Base-by-base conservation (phyloP, 2,888 invertebrate species). In the Imbricaverruca yamaguchii region DNA sequence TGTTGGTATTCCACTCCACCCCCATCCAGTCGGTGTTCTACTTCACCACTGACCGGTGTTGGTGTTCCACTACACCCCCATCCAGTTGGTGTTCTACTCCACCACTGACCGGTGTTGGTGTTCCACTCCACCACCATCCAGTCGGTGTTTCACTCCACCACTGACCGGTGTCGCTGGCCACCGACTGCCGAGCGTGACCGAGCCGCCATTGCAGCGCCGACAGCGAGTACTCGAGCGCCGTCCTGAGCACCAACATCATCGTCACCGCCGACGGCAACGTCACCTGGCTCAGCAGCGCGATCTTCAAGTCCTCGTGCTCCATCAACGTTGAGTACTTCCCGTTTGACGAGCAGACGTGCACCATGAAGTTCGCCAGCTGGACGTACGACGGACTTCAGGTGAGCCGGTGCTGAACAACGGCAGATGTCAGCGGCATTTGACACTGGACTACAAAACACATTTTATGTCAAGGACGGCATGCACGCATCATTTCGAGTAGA, bases 321-420 rank as follows among this genome's bases (percentile, higher is more conserved):
- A 89, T 90, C 81, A 87, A 89, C 84, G 90, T 90, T 56, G 87
- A 88, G 83, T 90, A 88, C 84, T 90, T 90, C 84, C 90, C 90
- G 0, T 90, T 90, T 83, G 90, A 90, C 85, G 89, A 89, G 83
- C 88, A 89, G 86, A 87, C 88, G 85, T 90, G 90, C 83, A 86
- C 87, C 65, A 87, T 90, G 87, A 87, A 88, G 83, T 90, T 90
- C 83, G 89, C 89, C 12, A 89, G 89, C 2, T 90, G 90, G 90
- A 89, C 89, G 0, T 90, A 89, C 85, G 89, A 89, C 83, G 88
- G 88, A 15, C 87, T 85, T 79, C 87, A 88, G 83, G 85, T 90
- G 81, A 85, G 85, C 15, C 1, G 61, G 61, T 61, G 61, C 18
- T 39, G 1, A 3, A 3, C 39, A 4, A 4, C 39, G 39, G 39